Base-by-base conservation (phyloP, 2,113 vertebrate genomes). In the Passer montanus region DNA sequence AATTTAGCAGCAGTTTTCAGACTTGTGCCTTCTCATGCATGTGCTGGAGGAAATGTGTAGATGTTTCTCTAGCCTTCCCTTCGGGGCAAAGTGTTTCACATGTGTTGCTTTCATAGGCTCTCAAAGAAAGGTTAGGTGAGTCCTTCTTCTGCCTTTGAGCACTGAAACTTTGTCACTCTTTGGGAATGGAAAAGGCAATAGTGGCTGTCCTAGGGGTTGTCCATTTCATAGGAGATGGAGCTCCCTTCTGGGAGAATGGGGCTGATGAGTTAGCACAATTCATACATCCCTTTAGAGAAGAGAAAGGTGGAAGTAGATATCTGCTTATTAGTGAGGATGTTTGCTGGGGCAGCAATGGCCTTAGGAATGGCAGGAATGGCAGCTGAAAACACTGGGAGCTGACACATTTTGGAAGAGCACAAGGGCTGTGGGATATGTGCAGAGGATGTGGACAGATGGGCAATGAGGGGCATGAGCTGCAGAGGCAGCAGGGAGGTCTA, bases 1-100 rank as follows among this genome's bases (percentile, higher is more conserved):
- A 86, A 77, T 81, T 80, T 77, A 93, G 68, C 55, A 86, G 31
- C 50, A 83, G 24, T 53, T 64, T 56, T 88, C 85, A 88, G 79
- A 46, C 50, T 92, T 86, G 39, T 84, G 50, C 52, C 62, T 86
- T 77, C 60, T 69, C 30, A 5, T n/a, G 52, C 76, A 28, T 14
- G 41, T 0, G 0, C 47, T 10, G 14, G 68, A 86, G 63, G 47
- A 95, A 85, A 58, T 7, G 19, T 9, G 19, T 70, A 67, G 52
- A 44, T 60, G 10, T 70, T 94, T 90, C 80, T 92, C 49, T 60
- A 82, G 35, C 33, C 27, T 87, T 67, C 27, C 26, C 11, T 84
- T 26, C 62, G 9, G 15, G 37, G 11, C 31, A 30, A 66, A 67
- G 30, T 58, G 20, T 88, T 86, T 79, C 8, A 7, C 28, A n/a